Evolutionary conservation across 2,797 vertebrate species (phyloP).

Genomic region (Sandelia bainsii): DNA sequence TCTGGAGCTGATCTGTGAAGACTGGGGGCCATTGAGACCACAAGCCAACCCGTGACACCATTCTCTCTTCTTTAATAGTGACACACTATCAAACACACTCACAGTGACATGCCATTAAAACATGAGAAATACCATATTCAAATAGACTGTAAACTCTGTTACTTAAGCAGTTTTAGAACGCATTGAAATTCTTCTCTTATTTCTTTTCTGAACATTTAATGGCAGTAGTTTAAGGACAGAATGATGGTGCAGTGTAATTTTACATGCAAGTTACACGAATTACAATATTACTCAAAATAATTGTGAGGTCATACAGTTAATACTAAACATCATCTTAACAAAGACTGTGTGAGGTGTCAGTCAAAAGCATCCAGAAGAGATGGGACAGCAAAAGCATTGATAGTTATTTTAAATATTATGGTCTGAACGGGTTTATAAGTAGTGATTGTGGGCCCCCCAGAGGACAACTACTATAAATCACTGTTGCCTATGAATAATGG

Average conservation of each 20-base stretch:
- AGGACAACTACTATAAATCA: conserved; percentile 44
- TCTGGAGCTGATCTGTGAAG: conserved; percentile 74
- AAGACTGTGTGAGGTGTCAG: conserved; percentile 9
- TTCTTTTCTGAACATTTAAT: conserved; percentile 17
- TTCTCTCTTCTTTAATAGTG: conserved; percentile 55
- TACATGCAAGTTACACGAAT: conserved; percentile 14
- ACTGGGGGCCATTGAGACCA: conserved; percentile 72
- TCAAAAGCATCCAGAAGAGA: not conserved
- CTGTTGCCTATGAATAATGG: not conserved
- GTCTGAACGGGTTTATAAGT: conserved; percentile 30
- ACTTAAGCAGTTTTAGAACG: conserved; percentile 17
- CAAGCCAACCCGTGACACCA: conserved; percentile 56
- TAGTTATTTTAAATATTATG: conserved; percentile 13
- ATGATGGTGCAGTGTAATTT: not conserved
- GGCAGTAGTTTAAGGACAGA: not conserved
- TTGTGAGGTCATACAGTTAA: conserved; percentile 1
- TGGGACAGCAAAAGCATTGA: not conserved
- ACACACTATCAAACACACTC: conserved; percentile 51
- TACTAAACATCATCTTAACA: not conserved
- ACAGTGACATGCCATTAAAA: conserved; percentile 50
- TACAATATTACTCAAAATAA: conserved; percentile 11
- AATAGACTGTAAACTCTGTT: conserved; percentile 37
- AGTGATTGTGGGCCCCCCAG: conserved; percentile 67
- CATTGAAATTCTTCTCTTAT: conserved; percentile 4
- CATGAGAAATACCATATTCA: conserved; percentile 33